Conservation (phyloP, 2,888 invertebrate species). For the Parnassius glacialis region DNA sequence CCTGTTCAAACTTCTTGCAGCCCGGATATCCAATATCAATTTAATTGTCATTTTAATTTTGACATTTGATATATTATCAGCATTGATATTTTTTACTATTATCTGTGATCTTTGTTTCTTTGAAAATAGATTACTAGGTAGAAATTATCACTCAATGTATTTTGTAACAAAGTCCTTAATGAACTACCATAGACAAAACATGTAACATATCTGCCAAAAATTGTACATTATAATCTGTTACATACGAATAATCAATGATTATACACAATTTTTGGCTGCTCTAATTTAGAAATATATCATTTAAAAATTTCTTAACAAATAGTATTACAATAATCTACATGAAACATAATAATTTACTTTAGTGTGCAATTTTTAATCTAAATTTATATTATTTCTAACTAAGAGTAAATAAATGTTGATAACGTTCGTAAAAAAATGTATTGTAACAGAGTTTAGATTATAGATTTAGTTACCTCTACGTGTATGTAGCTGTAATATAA, state of each 20-base stretch:
- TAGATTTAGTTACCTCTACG: conserved; percentile 56
- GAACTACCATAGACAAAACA: conserved; percentile 27
- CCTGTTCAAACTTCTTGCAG: no score
- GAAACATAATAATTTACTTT: conserved; percentile 26
- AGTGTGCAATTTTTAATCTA: no score
- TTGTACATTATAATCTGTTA: conserved; percentile 17
- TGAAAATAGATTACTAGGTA: neutral
- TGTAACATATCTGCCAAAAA: conserved; percentile 58
- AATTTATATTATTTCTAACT: no score
- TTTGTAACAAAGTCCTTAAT: neutral
- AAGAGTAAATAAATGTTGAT: no score
- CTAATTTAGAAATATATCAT: no score
- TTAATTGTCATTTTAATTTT: neutral
- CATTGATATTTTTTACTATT: neutral
- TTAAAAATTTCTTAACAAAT: no score
- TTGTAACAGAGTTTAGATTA: conserved; percentile 35
- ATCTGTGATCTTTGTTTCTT: neutral
- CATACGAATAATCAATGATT: no score
- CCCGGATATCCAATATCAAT: no score
- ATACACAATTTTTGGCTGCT: no score
- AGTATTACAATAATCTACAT: no score
- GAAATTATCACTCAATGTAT: neutral
- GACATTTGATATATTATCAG: neutral
- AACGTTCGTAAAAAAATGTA: no score
- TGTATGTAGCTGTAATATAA: conserved; percentile 26